Evolutionary conservation across 2,113 vertebrate genomes (phyloP).

Genomic region (Ageneiosus marmoratus): DNA sequence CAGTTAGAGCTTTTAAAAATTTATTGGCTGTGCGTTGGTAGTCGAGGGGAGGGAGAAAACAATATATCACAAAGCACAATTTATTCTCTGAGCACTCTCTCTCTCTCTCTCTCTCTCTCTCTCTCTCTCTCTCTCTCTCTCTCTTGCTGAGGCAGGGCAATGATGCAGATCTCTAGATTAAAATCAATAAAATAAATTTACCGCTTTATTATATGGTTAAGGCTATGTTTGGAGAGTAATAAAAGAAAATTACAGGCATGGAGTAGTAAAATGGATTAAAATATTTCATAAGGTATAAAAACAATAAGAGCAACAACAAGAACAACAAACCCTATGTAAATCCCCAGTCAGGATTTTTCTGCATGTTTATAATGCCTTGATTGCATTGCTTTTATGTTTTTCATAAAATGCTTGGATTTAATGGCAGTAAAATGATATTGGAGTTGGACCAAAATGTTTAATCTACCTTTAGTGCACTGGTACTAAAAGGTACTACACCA

Average conservation of each 20-base stretch:
- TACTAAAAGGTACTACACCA: not conserved
- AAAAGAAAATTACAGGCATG: constrained; percentile 40
- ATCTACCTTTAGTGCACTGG: not conserved
- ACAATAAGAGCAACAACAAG: not conserved
- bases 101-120: too few relatives aligned
- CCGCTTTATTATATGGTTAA: constrained; percentile 59
- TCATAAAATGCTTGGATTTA: not conserved
- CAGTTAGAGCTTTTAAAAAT: too few relatives aligned
- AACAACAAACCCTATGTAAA: not conserved
- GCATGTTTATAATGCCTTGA: not conserved
- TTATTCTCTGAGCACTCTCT: too few relatives aligned
- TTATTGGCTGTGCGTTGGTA: too few relatives aligned
- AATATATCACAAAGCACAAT: too few relatives aligned
- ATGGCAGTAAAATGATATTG: not conserved
- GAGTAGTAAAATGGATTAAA: constrained; percentile 43
- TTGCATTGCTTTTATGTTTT: not conserved
- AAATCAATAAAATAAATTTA: constrained; percentile 62
- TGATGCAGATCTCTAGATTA: constrained; percentile 48
- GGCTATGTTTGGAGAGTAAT: constrained; percentile 46
- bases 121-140: not conserved
- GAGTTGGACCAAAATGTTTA: not conserved
- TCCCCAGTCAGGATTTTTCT: not conserved
- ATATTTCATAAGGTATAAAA: not conserved
- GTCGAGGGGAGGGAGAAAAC: too few relatives aligned
- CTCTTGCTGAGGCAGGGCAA: not conserved